Percentiles rank a stretch among this genome's conserved stretches.
Conservation (phyloP, 2,113 vertebrate genomes). For the Melierax canorus region DNA sequence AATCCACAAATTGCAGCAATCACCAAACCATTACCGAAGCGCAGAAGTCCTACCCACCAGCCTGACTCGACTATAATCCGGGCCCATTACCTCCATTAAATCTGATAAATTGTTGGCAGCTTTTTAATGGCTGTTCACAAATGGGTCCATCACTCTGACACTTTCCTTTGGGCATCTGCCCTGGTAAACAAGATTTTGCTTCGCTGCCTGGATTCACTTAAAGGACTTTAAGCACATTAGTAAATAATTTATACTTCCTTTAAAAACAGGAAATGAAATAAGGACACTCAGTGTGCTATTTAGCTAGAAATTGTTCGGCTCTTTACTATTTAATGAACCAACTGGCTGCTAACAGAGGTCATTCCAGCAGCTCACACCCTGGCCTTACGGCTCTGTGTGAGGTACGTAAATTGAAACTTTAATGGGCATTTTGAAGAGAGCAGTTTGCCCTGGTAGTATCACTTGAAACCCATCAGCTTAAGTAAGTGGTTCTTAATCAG, state of each 20-base stretch:
- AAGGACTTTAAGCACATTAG: not conserved
- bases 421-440: not conserved
- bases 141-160: not conserved
- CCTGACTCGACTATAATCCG: not conserved
- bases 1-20: not conserved
- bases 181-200: not conserved
- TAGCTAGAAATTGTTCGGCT: not conserved
- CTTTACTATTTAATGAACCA: not conserved
- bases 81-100: not conserved
- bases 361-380: not conserved
- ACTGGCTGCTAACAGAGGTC: not conserved
- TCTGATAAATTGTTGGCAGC: not conserved
- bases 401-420: not conserved
- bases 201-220: not conserved
- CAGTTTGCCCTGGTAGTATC: not conserved
- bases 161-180: not conserved
- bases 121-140: not conserved
- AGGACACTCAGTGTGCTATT: not conserved
- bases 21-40: not conserved
- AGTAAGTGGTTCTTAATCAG: not conserved
- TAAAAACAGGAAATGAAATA: not conserved
- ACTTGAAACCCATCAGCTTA: not conserved
- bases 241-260: conserved; percentile 18
- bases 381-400: fast-evolving
- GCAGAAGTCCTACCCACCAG: not conserved